phyloP scores from a whole-genome alignment of 2,797 vertebrate genomes.

The Sylvilagus floridanus region DNA sequence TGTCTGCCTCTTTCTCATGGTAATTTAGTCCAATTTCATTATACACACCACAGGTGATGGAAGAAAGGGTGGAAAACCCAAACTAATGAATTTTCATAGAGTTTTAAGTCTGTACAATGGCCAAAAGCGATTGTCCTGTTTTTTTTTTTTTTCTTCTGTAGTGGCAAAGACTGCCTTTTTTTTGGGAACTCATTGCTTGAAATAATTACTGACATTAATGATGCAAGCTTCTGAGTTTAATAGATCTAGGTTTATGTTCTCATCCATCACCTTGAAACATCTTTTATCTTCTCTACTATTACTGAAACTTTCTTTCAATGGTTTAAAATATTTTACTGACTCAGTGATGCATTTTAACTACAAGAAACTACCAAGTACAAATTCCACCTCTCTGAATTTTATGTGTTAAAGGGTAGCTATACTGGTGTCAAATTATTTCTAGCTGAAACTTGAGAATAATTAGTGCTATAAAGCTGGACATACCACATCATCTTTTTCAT shows the following conservation, averaged over 20 bases:
- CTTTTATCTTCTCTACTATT: conserved; percentile 54
- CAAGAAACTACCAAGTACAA: conserved; percentile 1
- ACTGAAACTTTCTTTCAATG: conserved; percentile 24
- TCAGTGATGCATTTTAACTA: neutral
- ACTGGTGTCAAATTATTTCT: neutral
- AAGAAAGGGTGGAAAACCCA: conserved; percentile 40
- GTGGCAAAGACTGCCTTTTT: conserved; percentile 63
- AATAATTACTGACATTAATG: conserved; percentile 60
- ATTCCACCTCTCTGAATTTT: neutral
- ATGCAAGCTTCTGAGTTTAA: conserved; percentile 52
- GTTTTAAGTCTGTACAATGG: conserved; percentile 20
- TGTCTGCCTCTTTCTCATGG: conserved; percentile 19
- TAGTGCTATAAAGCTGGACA: neutral
- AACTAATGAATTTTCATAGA: conserved; percentile 56
- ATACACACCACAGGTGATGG: conserved; percentile 53
- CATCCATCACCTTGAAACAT: conserved; percentile 63
- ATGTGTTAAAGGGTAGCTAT: neutral
- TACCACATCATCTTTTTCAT: neutral
- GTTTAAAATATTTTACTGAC: conserved; percentile 51
- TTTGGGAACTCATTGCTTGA: conserved; percentile 64
- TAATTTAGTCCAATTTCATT: conserved; percentile 70
- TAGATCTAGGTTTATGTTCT: conserved; percentile 29
- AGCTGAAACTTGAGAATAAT: neutral
- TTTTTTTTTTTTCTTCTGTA: conserved; percentile 29
- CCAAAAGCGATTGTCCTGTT: conserved; percentile 33